These are phyloP conservation scores for Caenorhabditis inopinata DNA, from an alignment of 1,140 invertebrate species.

Conservation along the genomic window DNA sequence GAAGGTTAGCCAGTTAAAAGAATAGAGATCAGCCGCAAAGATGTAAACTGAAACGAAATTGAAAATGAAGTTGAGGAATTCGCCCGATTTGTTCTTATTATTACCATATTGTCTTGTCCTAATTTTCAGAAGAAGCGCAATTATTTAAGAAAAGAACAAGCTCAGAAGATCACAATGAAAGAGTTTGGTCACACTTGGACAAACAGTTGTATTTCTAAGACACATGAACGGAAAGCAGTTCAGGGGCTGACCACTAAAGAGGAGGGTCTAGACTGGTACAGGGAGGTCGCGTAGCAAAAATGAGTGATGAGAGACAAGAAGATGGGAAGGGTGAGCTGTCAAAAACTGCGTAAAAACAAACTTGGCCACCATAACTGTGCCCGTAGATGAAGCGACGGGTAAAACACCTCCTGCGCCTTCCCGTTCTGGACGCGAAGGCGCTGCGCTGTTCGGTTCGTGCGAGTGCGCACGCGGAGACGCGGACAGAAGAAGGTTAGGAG, in stretches of 20 bases:
- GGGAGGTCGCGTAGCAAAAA: background rate
- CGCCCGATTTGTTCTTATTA: background rate
- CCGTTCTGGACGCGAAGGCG: background rate
- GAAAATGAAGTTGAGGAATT: background rate
- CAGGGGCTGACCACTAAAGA: background rate
- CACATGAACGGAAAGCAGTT: background rate
- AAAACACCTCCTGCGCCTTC: conserved; percentile 9
- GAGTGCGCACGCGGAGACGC: conserved; percentile 29
- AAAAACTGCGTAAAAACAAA: conserved; percentile 25
- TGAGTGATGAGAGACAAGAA: conserved; percentile 8
- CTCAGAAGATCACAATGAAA: too few species aligned
- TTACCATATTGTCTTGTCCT: too few species aligned
- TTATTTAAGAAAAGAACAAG: too few species aligned
- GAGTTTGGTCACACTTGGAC: too few species aligned
- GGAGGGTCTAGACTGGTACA: conserved; percentile 14
- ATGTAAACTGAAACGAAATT: background rate
- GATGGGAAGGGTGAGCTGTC: background rate
- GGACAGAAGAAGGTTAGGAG: conserved; percentile 23
- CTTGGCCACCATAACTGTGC: conserved; percentile 15
- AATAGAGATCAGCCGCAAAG: conserved; percentile 3
- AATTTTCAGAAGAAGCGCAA: too few species aligned
- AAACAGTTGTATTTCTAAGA: too few species aligned
- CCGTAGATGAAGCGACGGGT: background rate
- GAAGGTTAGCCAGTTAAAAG: conserved; percentile 25
- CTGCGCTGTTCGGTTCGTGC: background rate